Conservation (phyloP, 2,113 vertebrate genomes). For the Sinocyclocheilus grahami region DNA sequence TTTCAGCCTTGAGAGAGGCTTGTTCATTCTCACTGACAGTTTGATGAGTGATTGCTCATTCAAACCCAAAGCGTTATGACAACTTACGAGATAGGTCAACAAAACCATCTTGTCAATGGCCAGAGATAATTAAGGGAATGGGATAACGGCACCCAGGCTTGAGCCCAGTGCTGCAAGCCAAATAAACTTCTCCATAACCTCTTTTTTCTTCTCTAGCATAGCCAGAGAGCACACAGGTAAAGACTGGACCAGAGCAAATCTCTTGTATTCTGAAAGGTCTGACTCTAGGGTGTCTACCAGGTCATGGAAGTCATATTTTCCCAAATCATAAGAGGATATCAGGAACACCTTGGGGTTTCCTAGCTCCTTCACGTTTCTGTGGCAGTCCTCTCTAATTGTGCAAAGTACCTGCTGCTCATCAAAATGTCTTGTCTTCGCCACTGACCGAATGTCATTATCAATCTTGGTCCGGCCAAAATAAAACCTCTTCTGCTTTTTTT, state of each 20-base stretch:
- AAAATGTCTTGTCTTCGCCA: not conserved
- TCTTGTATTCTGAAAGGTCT: conserved; percentile 54
- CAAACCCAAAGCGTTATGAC: not conserved
- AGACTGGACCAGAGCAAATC: conserved; percentile 45
- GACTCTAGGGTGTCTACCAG: conserved; percentile 45
- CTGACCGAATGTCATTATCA: conserved; percentile 56
- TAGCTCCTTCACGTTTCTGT: conserved; percentile 39
- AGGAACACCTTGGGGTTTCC: conserved; percentile 50
- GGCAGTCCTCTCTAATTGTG: conserved; percentile 53
- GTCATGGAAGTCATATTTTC: conserved; percentile 55
- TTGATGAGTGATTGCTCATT: not conserved
- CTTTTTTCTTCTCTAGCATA: conserved; percentile 38
- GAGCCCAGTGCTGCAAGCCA: conserved; percentile 3
- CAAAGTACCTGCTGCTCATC: conserved; percentile 26
- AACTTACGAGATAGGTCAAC: not conserved
- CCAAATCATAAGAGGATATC: conserved; percentile 50
- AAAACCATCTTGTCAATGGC: not conserved
- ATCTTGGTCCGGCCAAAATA: conserved; percentile 65
- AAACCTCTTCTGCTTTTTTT: conserved; percentile 55
- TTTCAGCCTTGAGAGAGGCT: conserved; percentile 1
- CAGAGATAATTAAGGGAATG: not conserved
- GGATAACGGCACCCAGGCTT: not conserved
- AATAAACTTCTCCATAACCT: not conserved
- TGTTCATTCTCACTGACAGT: conserved; percentile 7
- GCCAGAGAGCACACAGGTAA: conserved; percentile 38